Conservation (phyloP, 2,113 vertebrate species). For the Callithrix jacchus region DNA sequence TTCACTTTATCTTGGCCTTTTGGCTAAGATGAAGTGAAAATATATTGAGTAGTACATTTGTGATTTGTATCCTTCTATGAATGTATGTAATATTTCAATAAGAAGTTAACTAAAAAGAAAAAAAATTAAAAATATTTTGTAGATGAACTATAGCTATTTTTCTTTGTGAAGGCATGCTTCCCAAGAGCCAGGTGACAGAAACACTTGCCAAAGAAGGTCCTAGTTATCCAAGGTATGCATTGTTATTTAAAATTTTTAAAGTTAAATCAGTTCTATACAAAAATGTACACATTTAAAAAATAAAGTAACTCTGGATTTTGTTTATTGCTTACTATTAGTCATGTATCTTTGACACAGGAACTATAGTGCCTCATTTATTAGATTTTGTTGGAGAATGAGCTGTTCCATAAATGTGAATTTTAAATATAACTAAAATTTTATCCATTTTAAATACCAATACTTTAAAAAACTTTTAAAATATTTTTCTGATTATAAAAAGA, state of each 20-base stretch:
- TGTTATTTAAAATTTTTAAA: constrained; percentile 45
- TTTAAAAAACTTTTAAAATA: background rate
- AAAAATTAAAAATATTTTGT: background rate
- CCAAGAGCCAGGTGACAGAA: constrained; percentile 68
- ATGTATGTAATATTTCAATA: background rate
- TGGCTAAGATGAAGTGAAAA: background rate
- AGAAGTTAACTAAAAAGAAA: background rate
- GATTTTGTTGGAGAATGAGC: background rate
- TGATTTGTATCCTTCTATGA: background rate
- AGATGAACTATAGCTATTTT: background rate
- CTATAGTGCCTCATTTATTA: background rate
- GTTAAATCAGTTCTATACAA: background rate
- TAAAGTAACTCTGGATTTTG: background rate
- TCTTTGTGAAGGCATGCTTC: constrained; percentile 79
- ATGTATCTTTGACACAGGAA: background rate
- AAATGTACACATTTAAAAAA: background rate
- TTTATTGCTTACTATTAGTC: background rate
- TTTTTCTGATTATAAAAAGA: constrained; percentile 35
- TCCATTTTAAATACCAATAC: constrained; percentile 32
- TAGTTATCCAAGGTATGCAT: constrained; percentile 81
- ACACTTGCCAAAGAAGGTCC: constrained; percentile 73
- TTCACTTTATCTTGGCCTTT: background rate
- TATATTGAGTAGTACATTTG: background rate
- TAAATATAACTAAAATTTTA: background rate
- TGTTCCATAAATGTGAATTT: background rate